Evolutionary conservation across 2,113 vertebrate species (phyloP).

Genomic region (Lepisosteus osseus): DNA sequence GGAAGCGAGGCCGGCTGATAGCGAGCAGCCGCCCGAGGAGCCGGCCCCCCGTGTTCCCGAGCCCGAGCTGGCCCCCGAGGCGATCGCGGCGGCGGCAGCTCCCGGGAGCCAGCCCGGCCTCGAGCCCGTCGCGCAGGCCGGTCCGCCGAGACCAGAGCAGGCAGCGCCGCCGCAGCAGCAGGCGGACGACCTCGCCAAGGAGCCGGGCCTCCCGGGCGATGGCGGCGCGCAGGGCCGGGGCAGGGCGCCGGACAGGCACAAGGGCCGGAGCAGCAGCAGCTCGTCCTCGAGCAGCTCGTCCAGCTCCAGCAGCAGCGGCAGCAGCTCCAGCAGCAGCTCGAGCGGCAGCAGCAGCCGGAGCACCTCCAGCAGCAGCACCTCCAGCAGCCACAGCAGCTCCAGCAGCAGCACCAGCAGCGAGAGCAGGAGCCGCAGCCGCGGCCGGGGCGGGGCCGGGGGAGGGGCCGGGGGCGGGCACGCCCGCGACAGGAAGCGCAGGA

Average conservation of each 20-base stretch:
- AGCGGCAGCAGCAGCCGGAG: slow-evolving; percentile 72
- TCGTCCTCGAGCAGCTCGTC: slow-evolving; percentile 73
- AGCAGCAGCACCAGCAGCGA: slow-evolving; percentile 80
- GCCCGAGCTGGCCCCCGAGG: slow-evolving; percentile 48
- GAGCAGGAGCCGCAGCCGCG: slow-evolving; percentile 64
- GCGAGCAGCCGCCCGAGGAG: slow-evolving; percentile 37
- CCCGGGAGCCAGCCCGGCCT: slow-evolving; percentile 30
- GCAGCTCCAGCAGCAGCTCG: slow-evolving; percentile 77
- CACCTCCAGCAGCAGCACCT: slow-evolving; percentile 72
- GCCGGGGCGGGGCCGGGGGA: slow-evolving; percentile 70
- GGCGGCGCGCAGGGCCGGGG: slow-evolving; percentile 52
- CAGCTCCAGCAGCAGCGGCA: slow-evolving; percentile 68
- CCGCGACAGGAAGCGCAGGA: slow-evolving; percentile 75
- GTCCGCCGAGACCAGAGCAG: background rate
- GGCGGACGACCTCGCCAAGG: slow-evolving; percentile 37
- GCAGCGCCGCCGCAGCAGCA: slow-evolving; percentile 39
- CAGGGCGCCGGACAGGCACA: slow-evolving; percentile 70
- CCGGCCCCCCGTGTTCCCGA: background rate
- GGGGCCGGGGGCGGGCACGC: slow-evolving; percentile 72
- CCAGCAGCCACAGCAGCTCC: slow-evolving; percentile 76
- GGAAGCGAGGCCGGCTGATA: slow-evolving; percentile 56
- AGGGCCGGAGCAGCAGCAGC: slow-evolving; percentile 69
- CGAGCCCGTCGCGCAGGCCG: background rate
- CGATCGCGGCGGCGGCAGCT: slow-evolving; percentile 15
- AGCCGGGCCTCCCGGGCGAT: slow-evolving; percentile 43